Conservation (phyloP, 1,140 invertebrate species). For the Trichomalopsis sarcophagae region DNA sequence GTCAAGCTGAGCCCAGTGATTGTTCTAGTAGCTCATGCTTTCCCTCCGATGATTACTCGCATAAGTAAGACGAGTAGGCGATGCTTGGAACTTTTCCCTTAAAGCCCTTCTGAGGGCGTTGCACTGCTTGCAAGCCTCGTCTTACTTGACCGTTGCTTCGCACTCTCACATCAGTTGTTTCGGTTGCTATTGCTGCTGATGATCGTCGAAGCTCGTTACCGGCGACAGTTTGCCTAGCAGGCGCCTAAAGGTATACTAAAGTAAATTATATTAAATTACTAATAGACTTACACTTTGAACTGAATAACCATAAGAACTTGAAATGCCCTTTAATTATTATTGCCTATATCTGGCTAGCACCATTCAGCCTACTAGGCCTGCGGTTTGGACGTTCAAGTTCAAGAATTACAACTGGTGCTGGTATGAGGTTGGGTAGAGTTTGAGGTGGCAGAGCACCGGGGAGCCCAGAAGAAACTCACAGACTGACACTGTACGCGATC, state of each 20-base stretch:
- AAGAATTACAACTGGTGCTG: conserved; percentile 63
- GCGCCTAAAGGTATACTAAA: too few relatives aligned
- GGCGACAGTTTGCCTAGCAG: neutral
- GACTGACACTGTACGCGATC: conserved; percentile 73
- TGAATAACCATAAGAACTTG: too few relatives aligned
- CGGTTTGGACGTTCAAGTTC: conserved; percentile 67
- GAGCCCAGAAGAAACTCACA: conserved; percentile 65
- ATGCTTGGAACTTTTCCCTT: neutral
- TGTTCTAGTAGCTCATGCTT: neutral
- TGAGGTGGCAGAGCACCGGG: conserved; percentile 71
- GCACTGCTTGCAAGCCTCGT: conserved; percentile 2
- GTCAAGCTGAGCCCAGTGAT: conserved; percentile 57
- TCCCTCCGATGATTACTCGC: neutral
- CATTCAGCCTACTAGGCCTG: conserved; percentile 64
- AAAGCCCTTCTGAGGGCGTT: neutral
- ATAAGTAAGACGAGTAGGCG: neutral
- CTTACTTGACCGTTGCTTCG: neutral
- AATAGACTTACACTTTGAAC: too few relatives aligned
- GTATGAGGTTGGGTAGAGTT: conserved; percentile 68
- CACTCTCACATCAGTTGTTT: neutral
- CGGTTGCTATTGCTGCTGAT: neutral
- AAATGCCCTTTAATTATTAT: too few relatives aligned
- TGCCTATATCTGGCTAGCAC: conserved; percentile 55
- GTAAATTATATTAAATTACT: too few relatives aligned
- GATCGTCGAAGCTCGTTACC: neutral